Conservation (phyloP, 2,797 vertebrate genomes). For the Trematomus bernacchii region DNA sequence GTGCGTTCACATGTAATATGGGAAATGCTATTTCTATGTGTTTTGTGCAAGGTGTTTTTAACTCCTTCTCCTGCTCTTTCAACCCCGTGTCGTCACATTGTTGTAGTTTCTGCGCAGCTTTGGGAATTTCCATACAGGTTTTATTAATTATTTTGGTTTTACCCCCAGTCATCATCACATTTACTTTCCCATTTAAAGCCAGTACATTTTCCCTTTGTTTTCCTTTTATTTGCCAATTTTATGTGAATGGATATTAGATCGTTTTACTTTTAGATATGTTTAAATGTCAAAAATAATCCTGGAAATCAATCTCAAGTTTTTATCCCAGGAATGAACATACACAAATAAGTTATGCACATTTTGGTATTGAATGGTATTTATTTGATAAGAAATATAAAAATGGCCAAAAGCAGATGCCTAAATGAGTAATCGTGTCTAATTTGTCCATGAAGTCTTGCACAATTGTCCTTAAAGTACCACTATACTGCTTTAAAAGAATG, state of each 20-base stretch:
- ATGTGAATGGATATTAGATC: neutral
- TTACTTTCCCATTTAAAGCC: conserved; percentile 24
- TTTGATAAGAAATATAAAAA: neutral
- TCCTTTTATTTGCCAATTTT: conserved; percentile 5
- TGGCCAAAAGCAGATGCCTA: neutral
- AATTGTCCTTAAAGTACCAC: neutral
- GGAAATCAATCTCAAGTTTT: neutral
- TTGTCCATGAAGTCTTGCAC: neutral
- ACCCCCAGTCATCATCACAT: neutral
- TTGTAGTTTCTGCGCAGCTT: conserved; percentile 23
- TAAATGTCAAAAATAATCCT: neutral
- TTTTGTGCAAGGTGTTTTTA: conserved; percentile 31
- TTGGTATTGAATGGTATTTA: neutral
- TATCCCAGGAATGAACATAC: too few species aligned
- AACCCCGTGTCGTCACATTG: conserved; percentile 33
- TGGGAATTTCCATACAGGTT: conserved; percentile 1
- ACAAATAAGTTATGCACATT: neutral
- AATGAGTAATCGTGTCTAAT: neutral
- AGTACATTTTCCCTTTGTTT: conserved; percentile 19
- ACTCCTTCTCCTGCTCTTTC: conserved; percentile 25
- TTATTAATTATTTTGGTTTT: conserved; percentile 1
- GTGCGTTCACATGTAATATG: conserved; percentile 28
- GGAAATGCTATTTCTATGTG: conserved; percentile 16
- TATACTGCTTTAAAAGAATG: neutral
- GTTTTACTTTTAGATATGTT: neutral